Conservation (phyloP, 2,113 vertebrate species). For the Pituophis catenifer region DNA sequence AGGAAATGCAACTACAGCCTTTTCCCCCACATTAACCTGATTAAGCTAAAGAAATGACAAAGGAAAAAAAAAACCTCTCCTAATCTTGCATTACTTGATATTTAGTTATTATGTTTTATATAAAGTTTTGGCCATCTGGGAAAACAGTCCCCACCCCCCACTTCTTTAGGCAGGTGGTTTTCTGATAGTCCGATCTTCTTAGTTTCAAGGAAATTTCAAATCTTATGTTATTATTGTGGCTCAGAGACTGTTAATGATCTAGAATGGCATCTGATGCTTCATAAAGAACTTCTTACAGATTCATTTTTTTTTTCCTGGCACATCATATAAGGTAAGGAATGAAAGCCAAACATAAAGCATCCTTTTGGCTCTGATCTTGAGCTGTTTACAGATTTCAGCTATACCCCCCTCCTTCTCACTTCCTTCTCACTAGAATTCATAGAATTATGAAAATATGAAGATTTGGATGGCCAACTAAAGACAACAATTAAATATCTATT, state of each 20-base stretch:
- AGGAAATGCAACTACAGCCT: background rate
- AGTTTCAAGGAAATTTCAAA: constrained; percentile 36
- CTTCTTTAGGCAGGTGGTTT: constrained; percentile 28
- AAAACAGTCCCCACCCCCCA: accelerated
- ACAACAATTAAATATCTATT: background rate
- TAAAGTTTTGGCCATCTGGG: constrained; percentile 20
- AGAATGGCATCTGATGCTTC: constrained; percentile 13
- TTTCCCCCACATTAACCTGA: background rate
- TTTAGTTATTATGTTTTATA: background rate
- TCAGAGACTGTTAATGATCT: background rate
- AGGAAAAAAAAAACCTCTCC: background rate
- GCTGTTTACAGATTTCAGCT: constrained; percentile 24
- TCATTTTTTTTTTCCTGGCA: constrained; percentile 24
- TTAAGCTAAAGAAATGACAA: background rate
- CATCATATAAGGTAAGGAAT: constrained; percentile 15
- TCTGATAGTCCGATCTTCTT: constrained; percentile 32
- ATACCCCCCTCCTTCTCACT: background rate
- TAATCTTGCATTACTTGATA: background rate
- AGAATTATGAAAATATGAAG: background rate
- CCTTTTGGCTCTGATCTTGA: constrained; percentile 32
- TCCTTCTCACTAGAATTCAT: background rate
- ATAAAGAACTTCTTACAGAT: constrained; percentile 34
- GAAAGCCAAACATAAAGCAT: constrained; percentile 31
- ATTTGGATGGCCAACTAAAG: background rate
- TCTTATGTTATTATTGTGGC: constrained; percentile 8